phyloP scores from a whole-genome alignment of 2,888 invertebrate species.

The Hydroisotoma schaefferi region DNA sequence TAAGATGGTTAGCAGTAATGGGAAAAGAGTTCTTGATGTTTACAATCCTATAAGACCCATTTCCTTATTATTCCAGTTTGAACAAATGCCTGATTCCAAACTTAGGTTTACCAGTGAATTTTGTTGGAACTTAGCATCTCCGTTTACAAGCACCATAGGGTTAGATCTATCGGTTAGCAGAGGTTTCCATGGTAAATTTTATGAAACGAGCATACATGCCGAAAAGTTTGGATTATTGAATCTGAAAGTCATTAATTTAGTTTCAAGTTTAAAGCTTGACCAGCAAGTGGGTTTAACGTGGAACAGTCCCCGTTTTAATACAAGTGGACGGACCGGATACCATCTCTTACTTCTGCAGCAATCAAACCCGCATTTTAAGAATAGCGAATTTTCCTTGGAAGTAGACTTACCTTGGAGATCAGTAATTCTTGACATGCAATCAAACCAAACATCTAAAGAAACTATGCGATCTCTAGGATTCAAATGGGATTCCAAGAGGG shows the following conservation, averaged over 20 bases:
- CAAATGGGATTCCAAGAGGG: constrained; percentile 49
- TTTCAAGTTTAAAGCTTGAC: constrained; percentile 22
- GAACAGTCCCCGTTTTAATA: constrained; percentile 24
- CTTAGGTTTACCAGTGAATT: constrained; percentile 42
- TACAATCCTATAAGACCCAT: constrained; percentile 49
- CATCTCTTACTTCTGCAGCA: constrained; percentile 33
- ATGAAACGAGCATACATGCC: constrained; percentile 20
- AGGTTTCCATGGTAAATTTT: constrained; percentile 17
- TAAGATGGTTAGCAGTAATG: constrained; percentile 39
- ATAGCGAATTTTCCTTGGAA: constrained; percentile 33
- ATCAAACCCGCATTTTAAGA: constrained; percentile 24
- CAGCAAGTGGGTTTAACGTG: constrained; percentile 39
- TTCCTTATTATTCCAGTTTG: constrained; percentile 44
- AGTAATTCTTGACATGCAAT: constrained; percentile 38
- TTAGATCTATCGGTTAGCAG: constrained; percentile 27
- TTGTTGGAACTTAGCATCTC: constrained; percentile 49
- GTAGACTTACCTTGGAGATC: constrained; percentile 49
- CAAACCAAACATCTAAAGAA: constrained; percentile 15
- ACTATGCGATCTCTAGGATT: constrained; percentile 29
- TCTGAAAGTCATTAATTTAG: constrained; percentile 31
- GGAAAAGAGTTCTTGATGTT: constrained; percentile 42
- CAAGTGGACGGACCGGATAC: constrained; percentile 46
- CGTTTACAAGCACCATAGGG: constrained; percentile 43
- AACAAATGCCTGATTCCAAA: constrained; percentile 28
- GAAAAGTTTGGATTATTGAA: constrained; percentile 34